phyloP scores from a whole-genome alignment of 2,113 vertebrate species.

The Saimiri boliviensis region DNA sequence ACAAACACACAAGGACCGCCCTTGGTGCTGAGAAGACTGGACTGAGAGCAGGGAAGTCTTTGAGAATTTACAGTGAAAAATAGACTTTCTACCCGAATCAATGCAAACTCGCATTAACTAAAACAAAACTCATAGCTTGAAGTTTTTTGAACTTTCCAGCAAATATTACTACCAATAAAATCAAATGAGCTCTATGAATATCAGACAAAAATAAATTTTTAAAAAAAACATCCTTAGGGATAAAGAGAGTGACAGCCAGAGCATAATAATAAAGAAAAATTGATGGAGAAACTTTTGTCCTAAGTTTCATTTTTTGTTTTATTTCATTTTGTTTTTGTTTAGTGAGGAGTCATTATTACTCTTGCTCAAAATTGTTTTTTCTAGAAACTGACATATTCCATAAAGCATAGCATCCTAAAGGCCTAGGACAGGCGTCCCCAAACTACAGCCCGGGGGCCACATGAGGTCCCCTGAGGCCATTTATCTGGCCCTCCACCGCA shows the following conservation, averaged over 20 bases:
- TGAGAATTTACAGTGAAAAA: background rate
- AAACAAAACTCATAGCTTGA: background rate
- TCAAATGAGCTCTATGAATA: background rate
- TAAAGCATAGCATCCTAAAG: background rate
- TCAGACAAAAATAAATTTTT: background rate
- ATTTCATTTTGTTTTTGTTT: background rate
- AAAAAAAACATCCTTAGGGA: background rate
- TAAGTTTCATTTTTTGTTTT: background rate
- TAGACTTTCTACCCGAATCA: background rate
- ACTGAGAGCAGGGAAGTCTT: accelerated
- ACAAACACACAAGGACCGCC: accelerated
- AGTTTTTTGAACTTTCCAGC: background rate
- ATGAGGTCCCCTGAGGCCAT: no score
- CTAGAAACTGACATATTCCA: accelerated
- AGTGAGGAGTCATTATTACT: background rate
- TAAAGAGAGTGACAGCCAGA: background rate
- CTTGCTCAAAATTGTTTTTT: background rate
- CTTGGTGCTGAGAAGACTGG: accelerated
- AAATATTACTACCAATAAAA: background rate
- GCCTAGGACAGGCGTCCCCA: no score
- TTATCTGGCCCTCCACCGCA: no score
- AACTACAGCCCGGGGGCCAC: no score
- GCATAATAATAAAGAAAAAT: background rate
- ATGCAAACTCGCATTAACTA: background rate
- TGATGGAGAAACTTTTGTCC: background rate